These are phyloP conservation scores for Psephotus haematonotus DNA, from an alignment of 2,113 vertebrate genomes.

Conservation along the genomic window DNA sequence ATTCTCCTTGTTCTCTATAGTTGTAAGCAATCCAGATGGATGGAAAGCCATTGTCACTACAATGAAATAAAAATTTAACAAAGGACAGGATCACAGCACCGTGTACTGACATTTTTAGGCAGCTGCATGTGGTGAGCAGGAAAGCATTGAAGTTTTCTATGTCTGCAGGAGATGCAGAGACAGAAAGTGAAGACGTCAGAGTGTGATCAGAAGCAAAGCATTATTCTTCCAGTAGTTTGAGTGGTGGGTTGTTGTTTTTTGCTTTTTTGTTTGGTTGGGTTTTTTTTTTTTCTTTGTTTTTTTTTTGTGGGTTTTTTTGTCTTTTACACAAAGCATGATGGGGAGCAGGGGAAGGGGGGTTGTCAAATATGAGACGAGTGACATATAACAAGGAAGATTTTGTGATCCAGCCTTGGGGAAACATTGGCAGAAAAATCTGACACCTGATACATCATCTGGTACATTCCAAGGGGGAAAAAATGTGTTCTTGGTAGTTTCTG, in stretches of 20 bases:
- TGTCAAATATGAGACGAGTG: neutral
- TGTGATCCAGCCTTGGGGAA: neutral
- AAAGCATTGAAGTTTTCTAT: neutral
- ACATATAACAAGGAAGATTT: neutral
- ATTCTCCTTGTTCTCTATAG: constrained; percentile 2
- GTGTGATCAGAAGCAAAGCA: neutral
- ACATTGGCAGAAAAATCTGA: neutral
- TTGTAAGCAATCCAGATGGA: constrained; percentile 26
- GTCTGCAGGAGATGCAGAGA: neutral
- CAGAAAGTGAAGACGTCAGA: neutral
- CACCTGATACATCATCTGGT: neutral
- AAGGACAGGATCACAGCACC: neutral
- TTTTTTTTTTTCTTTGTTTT: too few relatives aligned
- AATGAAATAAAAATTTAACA: neutral
- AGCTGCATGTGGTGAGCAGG: neutral
- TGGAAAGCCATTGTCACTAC: neutral
- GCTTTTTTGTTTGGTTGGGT: too few relatives aligned
- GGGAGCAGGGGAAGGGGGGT: neutral
- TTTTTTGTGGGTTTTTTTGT: neutral
- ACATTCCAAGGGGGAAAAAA: neutral
- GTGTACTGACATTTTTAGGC: neutral
- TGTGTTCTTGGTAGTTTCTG: neutral
- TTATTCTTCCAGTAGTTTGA: neutral
- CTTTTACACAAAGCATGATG: neutral
- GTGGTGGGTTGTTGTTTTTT: too few relatives aligned